Base-by-base conservation (phyloP, 2,888 invertebrate genomes). In the Acholoe squamosa region DNA sequence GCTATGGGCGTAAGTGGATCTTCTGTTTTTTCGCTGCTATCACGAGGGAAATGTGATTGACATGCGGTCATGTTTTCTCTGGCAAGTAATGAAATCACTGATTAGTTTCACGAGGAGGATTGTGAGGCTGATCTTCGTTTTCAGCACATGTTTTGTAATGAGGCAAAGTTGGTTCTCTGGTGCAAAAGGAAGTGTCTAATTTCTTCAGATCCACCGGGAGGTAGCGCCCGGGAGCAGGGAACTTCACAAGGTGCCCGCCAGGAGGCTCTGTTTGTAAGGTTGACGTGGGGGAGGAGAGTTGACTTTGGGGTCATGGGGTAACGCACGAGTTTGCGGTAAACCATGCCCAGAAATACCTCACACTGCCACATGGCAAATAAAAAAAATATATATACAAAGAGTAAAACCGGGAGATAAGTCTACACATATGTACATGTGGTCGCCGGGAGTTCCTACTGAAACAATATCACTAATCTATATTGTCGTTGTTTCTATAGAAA, bases 1-100 rank as follows among this genome's bases (percentile, higher is more conserved):
- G 43, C 16, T 43, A 43, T 43, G 80, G 16, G 16, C 33, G 80
- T 80, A 80, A 80, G 80, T 80, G 80, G 80, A 80, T 71, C 71
- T n/a, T 1, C 43, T n/a, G 76, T 25, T 28, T 80, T 43, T 80
- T 80, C 12, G 28, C 33, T 25, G 10, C 31, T 33, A n/a, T 67
- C 10, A 31, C 43, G 33, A 34, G 16, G 71, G 71, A 14, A 71
- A 28, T 71, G 28, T 71, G 71, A 71, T 71, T 71, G 71, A 71
- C 71, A 28, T 71, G 71, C 31, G 71, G 25, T 71, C 28, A 14
- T 71, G 25, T 71, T 71, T 28, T 71, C 25, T 71, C 71, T n/a
- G 25, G 71, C n/a, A 28, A 14, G 71, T 19, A 80, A 80, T 80
- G 80, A 33, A 80, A 80, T 80, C 22, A 43, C 16, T 33, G 80